Evolutionary conservation across 1,140 invertebrate genomes (phyloP).

Genomic region (Sminthurinus signatus): DNA sequence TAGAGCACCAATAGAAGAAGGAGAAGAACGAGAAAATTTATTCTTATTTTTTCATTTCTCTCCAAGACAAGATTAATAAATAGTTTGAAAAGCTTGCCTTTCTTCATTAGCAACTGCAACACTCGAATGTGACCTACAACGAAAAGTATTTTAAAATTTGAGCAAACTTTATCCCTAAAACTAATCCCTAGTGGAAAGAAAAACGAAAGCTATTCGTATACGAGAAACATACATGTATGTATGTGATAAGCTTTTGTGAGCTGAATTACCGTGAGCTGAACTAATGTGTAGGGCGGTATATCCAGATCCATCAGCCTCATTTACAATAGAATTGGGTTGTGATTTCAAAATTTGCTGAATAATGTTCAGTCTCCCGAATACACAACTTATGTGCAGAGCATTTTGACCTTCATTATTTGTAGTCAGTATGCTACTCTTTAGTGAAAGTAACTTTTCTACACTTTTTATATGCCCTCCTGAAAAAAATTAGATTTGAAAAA

Average conservation of each 20-base stretch:
- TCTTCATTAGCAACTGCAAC: constrained; percentile 69
- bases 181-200: too few species aligned
- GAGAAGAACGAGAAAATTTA: too few species aligned
- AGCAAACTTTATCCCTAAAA: too few species aligned
- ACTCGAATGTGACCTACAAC: constrained; percentile 60
- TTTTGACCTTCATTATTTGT: constrained; percentile 85
- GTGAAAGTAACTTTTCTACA: constrained; percentile 65
- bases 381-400: constrained; percentile 82
- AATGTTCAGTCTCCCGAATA: constrained; percentile 76
- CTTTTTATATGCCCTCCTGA: constrained; percentile 68
- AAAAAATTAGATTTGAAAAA: too few species aligned
- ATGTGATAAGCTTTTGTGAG: background rate
- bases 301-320: constrained; percentile 72
- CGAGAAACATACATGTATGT: constrained; percentile 22
- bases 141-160: background rate
- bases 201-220: too few species aligned
- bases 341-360: constrained; percentile 69
- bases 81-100: too few species aligned
- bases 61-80: too few species aligned
- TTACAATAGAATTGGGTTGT: constrained; percentile 72
- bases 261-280: constrained; percentile 58
- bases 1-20: too few species aligned
- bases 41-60: too few species aligned
- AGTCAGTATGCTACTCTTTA: constrained; percentile 73
- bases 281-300: constrained; percentile 71